Evolutionary conservation across 2,888 invertebrate genomes (phyloP).

Genomic region (Catocala nupta): DNA sequence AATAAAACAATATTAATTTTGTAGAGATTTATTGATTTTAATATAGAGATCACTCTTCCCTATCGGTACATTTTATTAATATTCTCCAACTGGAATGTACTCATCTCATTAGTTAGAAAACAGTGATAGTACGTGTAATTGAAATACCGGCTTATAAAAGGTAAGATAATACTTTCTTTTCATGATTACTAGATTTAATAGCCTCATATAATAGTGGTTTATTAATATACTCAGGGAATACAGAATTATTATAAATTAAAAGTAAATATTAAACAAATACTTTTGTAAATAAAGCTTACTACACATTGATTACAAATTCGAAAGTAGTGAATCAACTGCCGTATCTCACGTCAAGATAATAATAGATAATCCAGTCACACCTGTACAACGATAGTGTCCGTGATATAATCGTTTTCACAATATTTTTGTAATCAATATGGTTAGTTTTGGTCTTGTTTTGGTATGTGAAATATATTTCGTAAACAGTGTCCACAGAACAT

Average conservation of each 20-base stretch:
- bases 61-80: neutral
- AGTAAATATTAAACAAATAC: neutral
- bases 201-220: neutral
- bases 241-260: neutral
- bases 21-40: slow-evolving; percentile 19
- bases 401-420: slow-evolving; percentile 29
- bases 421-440: slow-evolving; percentile 16
- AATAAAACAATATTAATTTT: slow-evolving; percentile 24
- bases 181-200: slow-evolving; percentile 16
- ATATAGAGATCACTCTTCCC: slow-evolving; percentile 4
- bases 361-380: slow-evolving; percentile 34
- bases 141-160: slow-evolving; percentile 55
- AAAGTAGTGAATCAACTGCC: neutral
- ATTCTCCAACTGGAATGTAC: slow-evolving; percentile 37
- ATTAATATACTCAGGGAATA: neutral
- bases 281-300: neutral
- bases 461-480: neutral
- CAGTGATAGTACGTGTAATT: slow-evolving; percentile 35
- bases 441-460: slow-evolving; percentile 7
- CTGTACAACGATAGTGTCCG: slow-evolving; percentile 10
- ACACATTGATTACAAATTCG: neutral
- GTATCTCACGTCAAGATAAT: slow-evolving; percentile 41
- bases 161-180: slow-evolving; percentile 49
- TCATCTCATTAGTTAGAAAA: slow-evolving; percentile 24
- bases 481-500: too few relatives aligned